phyloP scores from a whole-genome alignment of 2,113 vertebrate species.

The Amia ocellicauda region DNA sequence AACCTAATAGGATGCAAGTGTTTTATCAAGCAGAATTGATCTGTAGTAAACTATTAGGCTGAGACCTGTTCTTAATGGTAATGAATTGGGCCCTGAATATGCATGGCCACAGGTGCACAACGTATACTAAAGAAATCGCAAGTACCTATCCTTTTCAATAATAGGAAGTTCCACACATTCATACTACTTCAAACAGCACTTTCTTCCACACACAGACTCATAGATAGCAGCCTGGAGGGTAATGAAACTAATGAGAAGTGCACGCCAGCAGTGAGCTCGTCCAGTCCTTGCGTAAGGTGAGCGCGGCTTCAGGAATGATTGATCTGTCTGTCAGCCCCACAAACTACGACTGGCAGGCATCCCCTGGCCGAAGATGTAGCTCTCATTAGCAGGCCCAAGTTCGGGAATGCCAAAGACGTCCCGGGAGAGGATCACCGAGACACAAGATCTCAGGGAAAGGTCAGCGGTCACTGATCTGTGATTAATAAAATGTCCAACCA shows the following conservation, averaged over 20 bases:
- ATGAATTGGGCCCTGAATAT: too few relatives aligned
- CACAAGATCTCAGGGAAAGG: slow-evolving; percentile 64
- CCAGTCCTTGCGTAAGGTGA: slow-evolving; percentile 45
- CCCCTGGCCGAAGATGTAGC: slow-evolving; percentile 59
- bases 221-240: slow-evolving; percentile 37
- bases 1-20: too few relatives aligned
- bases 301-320: slow-evolving; percentile 70
- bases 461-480: slow-evolving; percentile 73
- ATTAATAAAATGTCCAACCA: slow-evolving; percentile 81
- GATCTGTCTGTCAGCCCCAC: slow-evolving; percentile 65
- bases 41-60: too few relatives aligned
- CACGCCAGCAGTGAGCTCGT: slow-evolving; percentile 50
- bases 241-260: slow-evolving; percentile 44
- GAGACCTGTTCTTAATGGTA: too few relatives aligned
- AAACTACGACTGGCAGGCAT: slow-evolving; percentile 57
- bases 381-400: slow-evolving; percentile 71
- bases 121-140: too few relatives aligned
- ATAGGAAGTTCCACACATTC: too few relatives aligned
- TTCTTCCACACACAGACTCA: slow-evolving; percentile 32
- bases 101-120: too few relatives aligned
- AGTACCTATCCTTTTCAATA: too few relatives aligned
- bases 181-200: too few relatives aligned
- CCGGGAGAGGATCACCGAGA: slow-evolving; percentile 54
- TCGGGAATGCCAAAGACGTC: slow-evolving; percentile 65
- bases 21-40: too few relatives aligned